These are phyloP conservation scores for Pristiophorus japonicus DNA, from an alignment of 2,113 vertebrate genomes.

Conservation along the genomic window DNA sequence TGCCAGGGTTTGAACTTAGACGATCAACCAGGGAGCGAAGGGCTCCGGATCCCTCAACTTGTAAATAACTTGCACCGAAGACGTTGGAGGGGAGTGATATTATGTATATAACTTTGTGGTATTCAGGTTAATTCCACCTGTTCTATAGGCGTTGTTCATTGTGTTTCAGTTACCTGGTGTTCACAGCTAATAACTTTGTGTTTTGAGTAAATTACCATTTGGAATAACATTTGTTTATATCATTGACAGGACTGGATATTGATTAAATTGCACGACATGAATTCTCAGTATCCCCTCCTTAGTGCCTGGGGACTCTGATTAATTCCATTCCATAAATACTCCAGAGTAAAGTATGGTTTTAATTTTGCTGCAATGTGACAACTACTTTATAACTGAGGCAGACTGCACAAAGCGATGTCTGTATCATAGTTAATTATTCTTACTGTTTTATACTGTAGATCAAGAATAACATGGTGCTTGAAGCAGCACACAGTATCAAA, in stretches of 20 bases:
- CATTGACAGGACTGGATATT: background rate
- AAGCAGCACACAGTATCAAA: background rate
- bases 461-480: background rate
- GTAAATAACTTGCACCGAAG: no score
- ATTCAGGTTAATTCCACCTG: no score
- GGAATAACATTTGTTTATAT: background rate
- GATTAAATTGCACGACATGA: background rate
- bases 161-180: background rate
- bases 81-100: no score
- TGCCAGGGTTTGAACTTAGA: no score
- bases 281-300: background rate
- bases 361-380: background rate
- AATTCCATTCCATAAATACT: background rate
- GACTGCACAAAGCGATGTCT: background rate
- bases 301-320: background rate
- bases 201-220: background rate
- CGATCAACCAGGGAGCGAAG: no score
- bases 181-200: background rate
- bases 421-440: background rate
- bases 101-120: no score
- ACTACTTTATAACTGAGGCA: background rate
- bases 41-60: no score
- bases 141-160: background rate
- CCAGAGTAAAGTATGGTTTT: background rate
- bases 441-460: background rate